Base-by-base conservation (phyloP, 2,113 vertebrate species). In the Pardalotus punctatus region DNA sequence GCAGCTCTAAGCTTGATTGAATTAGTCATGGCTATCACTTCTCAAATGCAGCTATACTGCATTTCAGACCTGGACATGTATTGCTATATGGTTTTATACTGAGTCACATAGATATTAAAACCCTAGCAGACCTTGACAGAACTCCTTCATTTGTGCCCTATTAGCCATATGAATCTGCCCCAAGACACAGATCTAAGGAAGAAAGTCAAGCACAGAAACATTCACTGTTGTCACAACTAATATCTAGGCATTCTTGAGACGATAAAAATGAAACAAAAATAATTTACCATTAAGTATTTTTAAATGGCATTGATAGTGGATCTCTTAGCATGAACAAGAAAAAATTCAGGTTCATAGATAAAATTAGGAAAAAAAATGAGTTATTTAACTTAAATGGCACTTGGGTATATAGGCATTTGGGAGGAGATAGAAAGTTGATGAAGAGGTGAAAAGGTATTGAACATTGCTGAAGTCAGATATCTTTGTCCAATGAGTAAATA, bases 11-110 rank as follows among this genome's bases (percentile, higher is more conserved):
- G 56, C 9, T 62, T 94, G 87, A 94, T 67, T 91, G 81, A 84
- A 93, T 89, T 94, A 96, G 86, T 86, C 69, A 89, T 27, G 58
- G 83, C 47, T 86, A 87, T 91, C 95, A 64, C 73, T 84, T 85
- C 73, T 78, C 47, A 89, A 94, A 94, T 79, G 48, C 65, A 91
- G n/a, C 83, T 81, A 21, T 51, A 74, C 53, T 86, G 31, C 27
- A 0, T 94, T 58, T 67, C 80, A 33, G 76, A 90, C 56, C 13
- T 1, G 8, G 51, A 27, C 5, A 0, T 48, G 14, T 73, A 88
- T 27, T 73, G 33, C 43, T 73, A 11, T n/a, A 84, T 27, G 8
- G 17, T 56, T 78, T 92, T 81, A 15, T 56, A 74, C 31, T 9
- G 36, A 74, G 43, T 67, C 78, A 93, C 11, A 2, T 1, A 85